Evolutionary conservation across 1,140 invertebrate genomes (phyloP).

Genomic region (Tetraneura akinire): DNA sequence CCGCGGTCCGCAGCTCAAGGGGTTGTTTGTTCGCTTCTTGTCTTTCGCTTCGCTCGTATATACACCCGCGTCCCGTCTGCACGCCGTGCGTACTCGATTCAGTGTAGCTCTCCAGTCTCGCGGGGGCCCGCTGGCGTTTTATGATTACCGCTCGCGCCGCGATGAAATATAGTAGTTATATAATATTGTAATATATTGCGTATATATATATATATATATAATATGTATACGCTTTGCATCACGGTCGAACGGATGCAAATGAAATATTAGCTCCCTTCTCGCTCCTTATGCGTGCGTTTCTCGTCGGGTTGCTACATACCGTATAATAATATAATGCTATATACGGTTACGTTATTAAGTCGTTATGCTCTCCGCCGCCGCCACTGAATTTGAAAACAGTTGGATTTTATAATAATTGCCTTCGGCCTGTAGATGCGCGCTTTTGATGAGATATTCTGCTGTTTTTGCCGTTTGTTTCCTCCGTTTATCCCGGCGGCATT

Average conservation of each 20-base stretch:
- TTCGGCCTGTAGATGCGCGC: not conserved
- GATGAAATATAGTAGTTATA: slow-evolving; percentile 22
- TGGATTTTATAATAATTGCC: slow-evolving; percentile 22
- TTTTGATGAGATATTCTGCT: too few relatives aligned
- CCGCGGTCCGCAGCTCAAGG: not conserved
- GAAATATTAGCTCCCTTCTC: slow-evolving; percentile 27
- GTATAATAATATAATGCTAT: not conserved
- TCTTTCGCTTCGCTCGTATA: slow-evolving; percentile 13
- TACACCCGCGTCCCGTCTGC: slow-evolving; percentile 2
- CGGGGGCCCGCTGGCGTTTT: slow-evolving; percentile 38
- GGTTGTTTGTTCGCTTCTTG: slow-evolving; percentile 35
- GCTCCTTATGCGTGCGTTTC: not conserved
- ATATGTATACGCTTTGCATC: not conserved
- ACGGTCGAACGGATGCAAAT: slow-evolving; percentile 41
- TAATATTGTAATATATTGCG: too few relatives aligned
- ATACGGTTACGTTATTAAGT: slow-evolving; percentile 18
- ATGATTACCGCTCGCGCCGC: slow-evolving; percentile 21
- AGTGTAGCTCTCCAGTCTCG: not conserved
- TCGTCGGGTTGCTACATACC: not conserved
- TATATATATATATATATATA: too few relatives aligned
- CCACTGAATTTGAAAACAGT: not conserved
- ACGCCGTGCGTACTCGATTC: not conserved
- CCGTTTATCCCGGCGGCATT: too few relatives aligned
- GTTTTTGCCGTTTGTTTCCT: too few relatives aligned
- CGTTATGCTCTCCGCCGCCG: not conserved